Evolutionary conservation across 2,888 invertebrate genomes (phyloP), one percentile per base, ranked within the genome.

Genomic region (Neoaliturus tenellus): DNA sequence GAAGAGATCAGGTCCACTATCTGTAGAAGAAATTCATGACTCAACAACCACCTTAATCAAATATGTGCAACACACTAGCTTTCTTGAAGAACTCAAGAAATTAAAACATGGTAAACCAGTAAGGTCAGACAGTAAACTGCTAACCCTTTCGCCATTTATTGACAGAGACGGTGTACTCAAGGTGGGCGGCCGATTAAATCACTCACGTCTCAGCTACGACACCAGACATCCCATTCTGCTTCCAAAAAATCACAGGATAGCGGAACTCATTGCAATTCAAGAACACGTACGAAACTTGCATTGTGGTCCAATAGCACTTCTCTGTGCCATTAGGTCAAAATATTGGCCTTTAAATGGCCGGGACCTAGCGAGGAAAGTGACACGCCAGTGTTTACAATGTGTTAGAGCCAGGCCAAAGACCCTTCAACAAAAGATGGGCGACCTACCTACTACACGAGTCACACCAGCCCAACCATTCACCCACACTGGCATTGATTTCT

Each of bases 381-480:
- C 75, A n/a, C 62, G 81, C 0, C 71, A 71, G 0, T 88, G 88
- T 62, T 35, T 87, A 0, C 25, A 8, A 2, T 88, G 87, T 67
- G 87, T 86, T 14, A 83, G 82, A 28, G 73, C 83, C 10, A 87
- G 75, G 33, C 87, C 86, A 51, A 84, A 75, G 23, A 6, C 55
- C 20, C 33, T 71, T n/a, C 84, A 84, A 12, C 55, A 55, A 55
- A 14, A 55, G 23, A 89, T 89, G 89, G 88, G 88, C 17, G 41
- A 89, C 62, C 85, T 89, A 28, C 89, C 88, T 0, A 33, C 25
- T 17, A n/a, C 81, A 6, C 73, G 89, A 33, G 87, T 88, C 0
- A 48, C 28, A n/a, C 85, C 86, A 6, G 48, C 85, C 12, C 80
- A 87, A 17, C 86, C 89, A 67, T 89, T 89, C 85, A 17, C 83